Evolutionary conservation across 2,113 vertebrate species (phyloP).

Genomic region (Circaetus gallicus): DNA sequence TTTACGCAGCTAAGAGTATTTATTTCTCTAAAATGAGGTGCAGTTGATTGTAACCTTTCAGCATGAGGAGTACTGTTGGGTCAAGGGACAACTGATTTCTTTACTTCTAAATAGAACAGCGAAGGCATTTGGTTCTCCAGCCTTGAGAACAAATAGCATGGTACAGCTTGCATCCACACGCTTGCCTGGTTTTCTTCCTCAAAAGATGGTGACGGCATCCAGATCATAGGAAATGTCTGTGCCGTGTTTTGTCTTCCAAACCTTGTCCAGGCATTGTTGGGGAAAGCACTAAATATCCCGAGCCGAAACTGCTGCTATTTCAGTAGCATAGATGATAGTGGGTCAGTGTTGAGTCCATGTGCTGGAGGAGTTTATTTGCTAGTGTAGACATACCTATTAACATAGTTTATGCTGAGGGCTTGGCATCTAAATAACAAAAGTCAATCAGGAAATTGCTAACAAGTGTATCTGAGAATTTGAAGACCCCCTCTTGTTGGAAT

Average conservation of each 20-base stretch:
- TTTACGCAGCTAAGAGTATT: neutral
- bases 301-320: neutral
- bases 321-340: neutral
- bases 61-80: neutral
- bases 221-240: neutral
- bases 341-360: no score
- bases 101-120: neutral
- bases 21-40: neutral
- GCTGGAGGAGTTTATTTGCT: neutral
- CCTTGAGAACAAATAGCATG: neutral
- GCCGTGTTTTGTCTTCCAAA: neutral
- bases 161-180: neutral
- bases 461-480: neutral
- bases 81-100: neutral
- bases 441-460: neutral
- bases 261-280: neutral
- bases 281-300: neutral
- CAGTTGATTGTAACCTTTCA: neutral
- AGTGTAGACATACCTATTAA: neutral
- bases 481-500: neutral
- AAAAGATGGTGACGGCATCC: neutral
- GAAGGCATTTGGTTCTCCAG: neutral
- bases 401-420: neutral
- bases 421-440: neutral
- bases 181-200: neutral